Evolutionary conservation across 92 coral and sea anemone genomes (phyloP).

Genomic region (Siderastrea siderea): DNA sequence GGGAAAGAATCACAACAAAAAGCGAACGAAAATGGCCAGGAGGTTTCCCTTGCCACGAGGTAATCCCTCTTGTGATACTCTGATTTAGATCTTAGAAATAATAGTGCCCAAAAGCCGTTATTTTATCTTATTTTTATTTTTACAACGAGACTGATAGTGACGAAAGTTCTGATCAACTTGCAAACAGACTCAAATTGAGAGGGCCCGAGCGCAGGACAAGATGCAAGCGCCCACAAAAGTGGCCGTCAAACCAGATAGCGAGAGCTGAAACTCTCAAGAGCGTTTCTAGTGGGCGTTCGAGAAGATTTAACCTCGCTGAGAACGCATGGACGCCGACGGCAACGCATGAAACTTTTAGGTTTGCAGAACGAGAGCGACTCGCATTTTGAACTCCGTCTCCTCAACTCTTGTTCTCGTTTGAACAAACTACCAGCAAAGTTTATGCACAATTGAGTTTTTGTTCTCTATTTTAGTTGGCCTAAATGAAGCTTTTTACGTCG

Average conservation of each 20-base stretch:
- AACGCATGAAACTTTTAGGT: not conserved
- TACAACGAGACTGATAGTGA: not conserved
- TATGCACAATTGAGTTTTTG: not conserved
- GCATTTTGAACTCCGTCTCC: not conserved
- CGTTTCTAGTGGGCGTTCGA: not conserved
- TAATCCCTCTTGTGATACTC: not conserved
- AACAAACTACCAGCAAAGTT: not conserved
- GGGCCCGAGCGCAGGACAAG: not conserved
- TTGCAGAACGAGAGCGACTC: not conserved
- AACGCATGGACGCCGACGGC: no score
- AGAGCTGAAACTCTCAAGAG: not conserved
- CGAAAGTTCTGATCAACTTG: not conserved
- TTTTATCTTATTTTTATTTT: no score
- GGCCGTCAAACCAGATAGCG: no score
- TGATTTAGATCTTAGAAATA: no score
- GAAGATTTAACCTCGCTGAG: no score
- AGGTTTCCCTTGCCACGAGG: constrained; percentile 20
- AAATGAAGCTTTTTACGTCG: constrained; percentile 54
- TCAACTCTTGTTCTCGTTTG: not conserved
- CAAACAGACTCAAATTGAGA: not conserved
- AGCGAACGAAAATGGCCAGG: constrained; percentile 6
- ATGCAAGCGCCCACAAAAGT: no score
- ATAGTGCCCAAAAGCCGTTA: no score
- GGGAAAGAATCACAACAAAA: not conserved
- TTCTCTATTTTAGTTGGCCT: constrained; percentile 53